Conservation (phyloP, 92 coral and sea anemone genomes). For the Palythoa heliodiscus region DNA sequence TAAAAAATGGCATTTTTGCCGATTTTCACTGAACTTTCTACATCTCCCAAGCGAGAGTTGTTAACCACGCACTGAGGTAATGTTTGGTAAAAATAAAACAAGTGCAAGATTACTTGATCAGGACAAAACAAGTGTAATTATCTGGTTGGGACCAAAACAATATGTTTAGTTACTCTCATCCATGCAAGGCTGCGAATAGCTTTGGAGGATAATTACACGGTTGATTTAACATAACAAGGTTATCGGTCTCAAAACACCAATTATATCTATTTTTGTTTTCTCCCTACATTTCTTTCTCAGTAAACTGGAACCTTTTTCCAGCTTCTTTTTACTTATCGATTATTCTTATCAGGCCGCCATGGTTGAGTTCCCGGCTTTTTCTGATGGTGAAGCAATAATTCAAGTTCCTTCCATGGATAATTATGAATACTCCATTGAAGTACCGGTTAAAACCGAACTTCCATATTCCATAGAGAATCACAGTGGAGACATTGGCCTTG, state of each 20-base stretch:
- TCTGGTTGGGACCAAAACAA: neutral
- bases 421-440: slow-evolving; percentile 29
- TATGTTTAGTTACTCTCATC: neutral
- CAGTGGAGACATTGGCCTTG: slow-evolving; percentile 32
- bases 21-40: neutral
- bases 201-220: slow-evolving; percentile 67
- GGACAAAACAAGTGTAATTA: slow-evolving; percentile 14
- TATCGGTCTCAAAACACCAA: neutral
- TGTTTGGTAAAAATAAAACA: slow-evolving; percentile 39
- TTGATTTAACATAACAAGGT: slow-evolving; percentile 60
- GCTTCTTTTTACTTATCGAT: neutral
- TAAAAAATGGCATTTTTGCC: neutral
- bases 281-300: neutral
- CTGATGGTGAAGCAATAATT: slow-evolving; percentile 34
- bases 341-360: slow-evolving; percentile 22
- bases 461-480: slow-evolving; percentile 36
- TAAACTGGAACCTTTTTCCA: neutral
- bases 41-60: neutral
- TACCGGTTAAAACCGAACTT: slow-evolving; percentile 31
- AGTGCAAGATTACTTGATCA: slow-evolving; percentile 44
- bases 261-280: neutral
- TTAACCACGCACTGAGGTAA: slow-evolving; percentile 27
- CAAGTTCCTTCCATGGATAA: slow-evolving; percentile 33
- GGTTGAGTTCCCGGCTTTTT: slow-evolving; percentile 31
- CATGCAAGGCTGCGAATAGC: neutral